Percentiles rank a stretch among this genome's conserved stretches.
These are phyloP conservation scores for Sebastes matsubarae DNA, from an alignment of 2,797 vertebrate genomes.

Conservation along the genomic window DNA sequence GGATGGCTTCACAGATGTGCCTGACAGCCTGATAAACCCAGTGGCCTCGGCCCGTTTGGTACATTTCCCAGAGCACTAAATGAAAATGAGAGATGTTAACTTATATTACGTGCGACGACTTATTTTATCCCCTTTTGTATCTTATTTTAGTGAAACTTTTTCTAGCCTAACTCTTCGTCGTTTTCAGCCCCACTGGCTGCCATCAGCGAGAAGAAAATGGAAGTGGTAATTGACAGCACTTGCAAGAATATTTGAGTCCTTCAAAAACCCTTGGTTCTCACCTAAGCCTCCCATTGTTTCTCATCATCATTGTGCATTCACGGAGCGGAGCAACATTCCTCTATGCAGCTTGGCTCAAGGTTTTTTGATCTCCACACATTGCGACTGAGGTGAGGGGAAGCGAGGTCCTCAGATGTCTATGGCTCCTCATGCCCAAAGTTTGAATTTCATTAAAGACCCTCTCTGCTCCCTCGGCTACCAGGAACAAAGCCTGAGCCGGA, in stretches of 20 bases:
- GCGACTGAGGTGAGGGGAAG: conserved; percentile 75
- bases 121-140: conserved; percentile 10
- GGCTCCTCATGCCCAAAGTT: conserved; percentile 79
- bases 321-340: conserved; percentile 57
- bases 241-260: conserved; percentile 58
- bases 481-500: conserved; percentile 80
- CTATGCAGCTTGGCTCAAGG: conserved; percentile 61
- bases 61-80: conserved; percentile 50
- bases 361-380: conserved; percentile 78
- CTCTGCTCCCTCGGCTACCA: conserved; percentile 70
- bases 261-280: conserved; percentile 66
- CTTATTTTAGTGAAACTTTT: conserved; percentile 30
- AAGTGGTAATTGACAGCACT: conserved; percentile 55
- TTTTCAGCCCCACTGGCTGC: conserved; percentile 15
- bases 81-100: conserved; percentile 57
- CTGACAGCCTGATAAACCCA: conserved; percentile 70
- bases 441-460: conserved; percentile 84
- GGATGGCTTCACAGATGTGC: conserved; percentile 71
- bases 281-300: conserved; percentile 63
- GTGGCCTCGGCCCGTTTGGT: conserved; percentile 51
- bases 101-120: conserved; percentile 4
- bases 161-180: not conserved
- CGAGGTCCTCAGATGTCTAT: conserved; percentile 75
- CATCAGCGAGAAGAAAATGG: conserved; percentile 5
- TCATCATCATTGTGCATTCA: conserved; percentile 77